phyloP scores from a whole-genome alignment of 2,113 vertebrate genomes.

The Spilogale gracilis region DNA sequence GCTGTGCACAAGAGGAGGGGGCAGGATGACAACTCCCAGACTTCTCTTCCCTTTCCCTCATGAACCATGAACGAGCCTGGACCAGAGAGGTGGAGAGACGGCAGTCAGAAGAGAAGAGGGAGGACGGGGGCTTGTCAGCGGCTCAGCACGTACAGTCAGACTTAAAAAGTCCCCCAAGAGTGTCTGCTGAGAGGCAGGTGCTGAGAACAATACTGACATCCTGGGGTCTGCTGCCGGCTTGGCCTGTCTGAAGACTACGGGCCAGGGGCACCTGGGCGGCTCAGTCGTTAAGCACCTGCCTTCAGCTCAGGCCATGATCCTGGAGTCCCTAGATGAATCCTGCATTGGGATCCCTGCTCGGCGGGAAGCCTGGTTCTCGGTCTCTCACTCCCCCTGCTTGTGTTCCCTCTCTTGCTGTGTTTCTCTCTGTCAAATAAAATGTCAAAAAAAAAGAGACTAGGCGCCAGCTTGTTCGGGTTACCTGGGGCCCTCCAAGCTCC shows the following conservation, averaged over 20 bases:
- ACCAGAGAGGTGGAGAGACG: neutral
- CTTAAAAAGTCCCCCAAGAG: constrained; percentile 77
- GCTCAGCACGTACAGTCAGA: constrained; percentile 67
- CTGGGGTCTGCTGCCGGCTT: constrained; percentile 22
- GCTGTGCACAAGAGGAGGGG: too few relatives aligned
- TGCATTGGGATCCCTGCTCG: too few relatives aligned
- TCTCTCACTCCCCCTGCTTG: too few relatives aligned
- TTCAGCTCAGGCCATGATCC: too few relatives aligned
- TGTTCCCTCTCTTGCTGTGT: too few relatives aligned
- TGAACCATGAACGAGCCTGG: neutral
- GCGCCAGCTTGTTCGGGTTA: neutral
- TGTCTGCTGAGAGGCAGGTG: constrained; percentile 71
- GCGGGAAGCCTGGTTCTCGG: too few relatives aligned
- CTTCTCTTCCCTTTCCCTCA: neutral
- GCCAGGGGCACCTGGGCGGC: neutral
- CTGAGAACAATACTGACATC: neutral
- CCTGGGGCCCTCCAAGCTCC: neutral
- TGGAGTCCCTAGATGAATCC: too few relatives aligned
- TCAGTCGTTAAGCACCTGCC: too few relatives aligned
- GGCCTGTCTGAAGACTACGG: neutral
- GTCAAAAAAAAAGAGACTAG: too few relatives aligned
- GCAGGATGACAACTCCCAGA: neutral
- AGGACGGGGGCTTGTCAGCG: constrained; percentile 40
- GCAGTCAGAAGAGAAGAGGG: neutral
- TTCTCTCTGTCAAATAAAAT: too few relatives aligned